Base-by-base conservation (phyloP, 2,113 vertebrate genomes). In the Otis tarda region DNA sequence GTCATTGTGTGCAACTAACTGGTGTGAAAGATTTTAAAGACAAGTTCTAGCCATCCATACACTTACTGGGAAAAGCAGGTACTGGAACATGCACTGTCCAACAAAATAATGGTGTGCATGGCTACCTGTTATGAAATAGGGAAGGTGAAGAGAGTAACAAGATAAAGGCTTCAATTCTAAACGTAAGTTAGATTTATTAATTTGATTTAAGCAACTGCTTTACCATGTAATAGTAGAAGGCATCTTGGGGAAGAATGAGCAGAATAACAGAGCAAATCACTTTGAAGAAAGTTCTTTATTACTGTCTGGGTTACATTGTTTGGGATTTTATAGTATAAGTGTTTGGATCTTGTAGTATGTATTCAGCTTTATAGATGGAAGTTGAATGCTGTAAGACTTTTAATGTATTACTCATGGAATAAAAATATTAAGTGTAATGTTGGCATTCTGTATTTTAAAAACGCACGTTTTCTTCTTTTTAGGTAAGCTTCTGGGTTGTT, bases 401-500 rank as follows among this genome's bases (percentile, higher is more conserved):
- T 49, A 17, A 43, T 43, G 16, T 75, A 15, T 63, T 57, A 33
- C 4, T 56, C 11, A 12, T 41, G 8, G 67, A 67, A 55, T 76
- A 23, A 56, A 85, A 55, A 60, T 47, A 33, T 8, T 10, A 7
- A 39, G 8, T 28, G 3, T 57, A 41, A 9, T 28, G 20, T 55
- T 47, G 17, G 67, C 83, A 31, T 21, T 84, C 22, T 84, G 11
- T 65, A 13, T 47, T 84, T 89, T 68, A 17, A 71, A 88, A 92
- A 82, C 12, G 5, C 5, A 3, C 31, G 9, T 68, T 83, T 81
- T 93, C 89, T 96, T 81, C 61, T 89, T 96, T 97, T 55, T 94
- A 99, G 99, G 99, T 99, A 25, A 99, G 99, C 97, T 99, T 99
- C 98, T 99, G 99, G 99, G 99, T 99, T 88, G 99, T 99, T 84